Conservation (phyloP, 2,113 vertebrate genomes). For the Callionymus lyra region DNA sequence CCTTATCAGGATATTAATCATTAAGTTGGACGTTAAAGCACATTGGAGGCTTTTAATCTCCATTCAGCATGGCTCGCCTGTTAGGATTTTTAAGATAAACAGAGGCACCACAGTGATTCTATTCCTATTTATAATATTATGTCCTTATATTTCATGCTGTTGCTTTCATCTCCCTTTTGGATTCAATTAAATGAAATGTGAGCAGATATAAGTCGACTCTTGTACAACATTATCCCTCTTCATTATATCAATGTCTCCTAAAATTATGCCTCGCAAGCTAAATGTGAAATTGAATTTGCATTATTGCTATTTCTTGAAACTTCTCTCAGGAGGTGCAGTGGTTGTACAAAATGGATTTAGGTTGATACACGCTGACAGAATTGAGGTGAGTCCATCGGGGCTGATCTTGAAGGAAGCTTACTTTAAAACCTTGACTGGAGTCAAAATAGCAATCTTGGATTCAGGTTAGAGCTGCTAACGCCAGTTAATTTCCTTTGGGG, state of each 20-base stretch:
- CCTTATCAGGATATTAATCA: slow-evolving; percentile 58
- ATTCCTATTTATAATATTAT: slow-evolving; percentile 35
- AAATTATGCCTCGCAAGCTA: slow-evolving; percentile 13
- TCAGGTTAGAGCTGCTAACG: not conserved
- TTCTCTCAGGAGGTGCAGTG: not conserved
- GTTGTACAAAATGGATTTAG: no score
- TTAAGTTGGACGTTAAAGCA: slow-evolving; percentile 35
- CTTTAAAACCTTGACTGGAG: no score
- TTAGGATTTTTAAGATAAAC: slow-evolving; percentile 10
- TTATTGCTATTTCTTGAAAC: slow-evolving; percentile 1
- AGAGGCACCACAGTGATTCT: slow-evolving; percentile 15
- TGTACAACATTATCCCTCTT: slow-evolving; percentile 29
- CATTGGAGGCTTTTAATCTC: slow-evolving; percentile 26
- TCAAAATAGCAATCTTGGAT: no score
- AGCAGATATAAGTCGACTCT: slow-evolving; percentile 24
- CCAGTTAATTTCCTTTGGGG: no score
- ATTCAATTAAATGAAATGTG: slow-evolving; percentile 34
- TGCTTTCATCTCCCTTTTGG: slow-evolving; percentile 14
- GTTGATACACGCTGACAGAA: no score
- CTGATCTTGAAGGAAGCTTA: no score
- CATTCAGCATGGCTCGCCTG: slow-evolving; percentile 18
- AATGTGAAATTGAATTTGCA: slow-evolving; percentile 10
- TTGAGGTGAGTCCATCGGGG: no score
- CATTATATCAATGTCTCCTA: slow-evolving; percentile 14
- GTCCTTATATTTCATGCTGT: slow-evolving; percentile 14